phyloP scores from a whole-genome alignment of 2,797 vertebrate genomes.

The Molossus alvarezi region DNA sequence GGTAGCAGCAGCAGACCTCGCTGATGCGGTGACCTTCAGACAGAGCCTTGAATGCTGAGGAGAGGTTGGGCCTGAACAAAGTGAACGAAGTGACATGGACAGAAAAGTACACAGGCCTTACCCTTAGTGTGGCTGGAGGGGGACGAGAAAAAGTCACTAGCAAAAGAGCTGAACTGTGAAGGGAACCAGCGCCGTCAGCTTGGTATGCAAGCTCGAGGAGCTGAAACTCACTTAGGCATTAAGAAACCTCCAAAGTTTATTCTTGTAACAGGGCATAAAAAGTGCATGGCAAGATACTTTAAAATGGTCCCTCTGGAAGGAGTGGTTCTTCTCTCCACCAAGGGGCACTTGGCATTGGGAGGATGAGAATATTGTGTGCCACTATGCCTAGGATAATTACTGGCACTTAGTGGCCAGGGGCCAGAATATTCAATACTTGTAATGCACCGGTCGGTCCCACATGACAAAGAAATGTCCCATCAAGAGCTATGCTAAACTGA shows the following conservation, averaged over 20 bases:
- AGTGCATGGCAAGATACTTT: background rate
- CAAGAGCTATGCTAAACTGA: background rate
- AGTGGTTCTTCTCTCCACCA: background rate
- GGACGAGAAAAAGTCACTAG: background rate
- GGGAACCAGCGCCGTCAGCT: background rate
- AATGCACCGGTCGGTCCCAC: background rate
- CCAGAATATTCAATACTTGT: background rate
- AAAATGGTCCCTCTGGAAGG: background rate
- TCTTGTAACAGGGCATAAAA: background rate
- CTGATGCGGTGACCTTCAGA: background rate
- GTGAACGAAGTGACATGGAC: accelerated
- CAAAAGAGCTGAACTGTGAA: background rate
- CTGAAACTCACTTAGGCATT: background rate
- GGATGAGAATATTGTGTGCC: background rate
- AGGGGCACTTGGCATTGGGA: background rate
- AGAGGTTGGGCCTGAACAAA: background rate
- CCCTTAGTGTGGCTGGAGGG: background rate
- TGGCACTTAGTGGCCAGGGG: background rate
- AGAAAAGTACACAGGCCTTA: background rate
- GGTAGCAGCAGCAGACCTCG: background rate
- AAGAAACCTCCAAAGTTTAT: background rate
- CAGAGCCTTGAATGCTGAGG: accelerated
- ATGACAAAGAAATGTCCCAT: background rate
- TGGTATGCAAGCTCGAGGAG: background rate
- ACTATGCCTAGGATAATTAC: background rate